These are phyloP conservation scores for Sinohyriopsis cumingii DNA, from an alignment of 2,888 invertebrate species.

Conservation along the genomic window DNA sequence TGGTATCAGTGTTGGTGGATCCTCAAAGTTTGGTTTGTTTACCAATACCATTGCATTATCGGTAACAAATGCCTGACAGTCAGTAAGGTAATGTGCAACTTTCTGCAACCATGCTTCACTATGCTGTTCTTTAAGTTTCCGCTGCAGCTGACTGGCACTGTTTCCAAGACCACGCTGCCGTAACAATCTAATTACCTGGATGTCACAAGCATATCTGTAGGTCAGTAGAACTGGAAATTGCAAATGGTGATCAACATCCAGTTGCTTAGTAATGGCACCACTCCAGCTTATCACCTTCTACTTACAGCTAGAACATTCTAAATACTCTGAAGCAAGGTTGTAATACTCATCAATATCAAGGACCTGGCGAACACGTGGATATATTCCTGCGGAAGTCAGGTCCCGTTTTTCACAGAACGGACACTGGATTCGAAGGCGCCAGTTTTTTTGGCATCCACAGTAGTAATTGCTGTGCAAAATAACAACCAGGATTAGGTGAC, in stretches of 20 bases:
- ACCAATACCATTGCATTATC: constrained; percentile 13
- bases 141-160: constrained; percentile 29
- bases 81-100: constrained; percentile 23
- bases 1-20: constrained; percentile 17
- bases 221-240: constrained; percentile 41
- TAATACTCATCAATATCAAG: constrained; percentile 38
- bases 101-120: constrained; percentile 26
- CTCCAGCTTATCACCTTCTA: constrained; percentile 29
- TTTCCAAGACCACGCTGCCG: constrained; percentile 38
- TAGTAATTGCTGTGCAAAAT: constrained; percentile 30
- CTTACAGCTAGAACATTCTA: constrained; percentile 30
- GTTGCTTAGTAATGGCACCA: constrained; percentile 33
- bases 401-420: constrained; percentile 15
- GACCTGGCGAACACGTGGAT: constrained; percentile 31
- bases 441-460: constrained; percentile 32
- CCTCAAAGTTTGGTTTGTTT: constrained; percentile 4
- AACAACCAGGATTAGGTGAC: constrained; percentile 20
- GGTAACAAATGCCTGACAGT: constrained; percentile 15
- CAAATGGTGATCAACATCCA: constrained; percentile 32
- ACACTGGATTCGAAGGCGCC: constrained; percentile 20
- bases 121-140: constrained; percentile 40
- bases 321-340: constrained; percentile 33
- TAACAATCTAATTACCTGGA: constrained; percentile 27
- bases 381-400: constrained; percentile 28
- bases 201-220: constrained; percentile 31